phyloP scores from a whole-genome alignment of 2,888 invertebrate genomes.

The Rhingia rostrata region DNA sequence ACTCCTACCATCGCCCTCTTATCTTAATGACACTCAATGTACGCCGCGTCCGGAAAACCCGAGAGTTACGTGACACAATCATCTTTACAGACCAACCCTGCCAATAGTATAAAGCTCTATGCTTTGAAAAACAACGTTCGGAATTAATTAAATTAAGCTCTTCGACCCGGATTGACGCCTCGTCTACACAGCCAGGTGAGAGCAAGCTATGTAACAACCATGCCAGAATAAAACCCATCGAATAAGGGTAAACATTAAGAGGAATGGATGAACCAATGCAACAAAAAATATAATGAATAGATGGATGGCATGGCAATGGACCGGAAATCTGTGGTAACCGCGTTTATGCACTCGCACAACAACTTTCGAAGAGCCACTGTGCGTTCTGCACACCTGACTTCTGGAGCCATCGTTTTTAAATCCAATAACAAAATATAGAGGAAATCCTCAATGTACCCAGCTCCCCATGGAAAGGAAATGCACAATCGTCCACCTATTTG shows the following conservation, averaged over 20 bases:
- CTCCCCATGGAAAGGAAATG: conserved; percentile 29
- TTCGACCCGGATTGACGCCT: neutral
- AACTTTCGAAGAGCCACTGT: neutral
- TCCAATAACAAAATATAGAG: neutral
- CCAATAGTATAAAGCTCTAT: conserved; percentile 26
- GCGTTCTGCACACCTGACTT: neutral
- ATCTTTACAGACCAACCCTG: conserved; percentile 32
- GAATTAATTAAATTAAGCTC: conserved; percentile 53
- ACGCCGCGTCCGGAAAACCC: too few relatives aligned
- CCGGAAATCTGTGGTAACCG: conserved; percentile 27
- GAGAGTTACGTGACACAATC: too few relatives aligned
- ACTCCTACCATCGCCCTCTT: too few relatives aligned
- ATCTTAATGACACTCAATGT: neutral
- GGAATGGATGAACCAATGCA: conserved; percentile 16
- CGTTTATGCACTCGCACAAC: conserved; percentile 7
- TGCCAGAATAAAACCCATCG: neutral
- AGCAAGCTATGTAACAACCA: neutral
- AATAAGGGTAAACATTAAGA: neutral
- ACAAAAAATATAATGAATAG: neutral
- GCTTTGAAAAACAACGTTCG: conserved; percentile 44
- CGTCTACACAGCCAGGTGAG: neutral
- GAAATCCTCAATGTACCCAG: conserved; percentile 11
- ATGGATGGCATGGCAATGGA: conserved; percentile 19
- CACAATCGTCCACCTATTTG: conserved; percentile 1
- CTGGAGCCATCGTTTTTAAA: conserved; percentile 3